Base-by-base conservation (phyloP, 2,797 vertebrate genomes). In the Cossypha niveicapilla region DNA sequence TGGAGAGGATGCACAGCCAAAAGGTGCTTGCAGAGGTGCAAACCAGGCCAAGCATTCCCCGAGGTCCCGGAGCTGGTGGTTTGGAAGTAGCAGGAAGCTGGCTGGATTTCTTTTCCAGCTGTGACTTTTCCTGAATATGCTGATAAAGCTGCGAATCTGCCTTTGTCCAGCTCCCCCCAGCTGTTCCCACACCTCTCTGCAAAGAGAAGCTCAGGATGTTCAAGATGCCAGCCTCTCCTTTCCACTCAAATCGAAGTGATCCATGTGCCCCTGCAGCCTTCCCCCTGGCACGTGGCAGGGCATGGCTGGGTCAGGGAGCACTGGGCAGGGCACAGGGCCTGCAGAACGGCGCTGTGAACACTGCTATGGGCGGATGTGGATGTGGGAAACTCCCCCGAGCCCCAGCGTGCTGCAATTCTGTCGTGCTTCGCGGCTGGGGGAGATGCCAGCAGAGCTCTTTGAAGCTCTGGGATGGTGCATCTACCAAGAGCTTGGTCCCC, bases 361-460 rank as follows among this genome's bases (percentile, higher is more conserved):
- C 61, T 18, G 60, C 4, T 21, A 8, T 13, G 32, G 95, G 82
- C 7, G 75, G 88, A 92, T 75, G 92, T 39, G 89, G 79, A 90
- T 77, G 90, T 54, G 83, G 77, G 71, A 68, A 91, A 63, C n/a
- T 54, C 65, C 83, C 85, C 86, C 0, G 17, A 68, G 93, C 62
- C 73, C 65, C 79, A 61, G 68, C 2, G 0, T 6, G 83, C 92
- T 16, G 85, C 87, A 73, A 13, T 27, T 79, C 76, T 23, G 86
- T 54, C 10, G 3, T 60, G 92, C 82, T 86, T 23, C 0, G 17
- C 0, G 32, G 93, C 75, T 1, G 30, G 50, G 61, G 94, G 76
- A 86, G 75, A 94, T 58, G 95, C 90, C 93, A 95, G 80, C 88
- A 73, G 44, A 87, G 77, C 63, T 60, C 93, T 95, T 81, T 93